These are phyloP conservation scores for Actinopyga echinites DNA, from an alignment of 53 echinoderm and acorn worm genomes.

Conservation along the genomic window DNA sequence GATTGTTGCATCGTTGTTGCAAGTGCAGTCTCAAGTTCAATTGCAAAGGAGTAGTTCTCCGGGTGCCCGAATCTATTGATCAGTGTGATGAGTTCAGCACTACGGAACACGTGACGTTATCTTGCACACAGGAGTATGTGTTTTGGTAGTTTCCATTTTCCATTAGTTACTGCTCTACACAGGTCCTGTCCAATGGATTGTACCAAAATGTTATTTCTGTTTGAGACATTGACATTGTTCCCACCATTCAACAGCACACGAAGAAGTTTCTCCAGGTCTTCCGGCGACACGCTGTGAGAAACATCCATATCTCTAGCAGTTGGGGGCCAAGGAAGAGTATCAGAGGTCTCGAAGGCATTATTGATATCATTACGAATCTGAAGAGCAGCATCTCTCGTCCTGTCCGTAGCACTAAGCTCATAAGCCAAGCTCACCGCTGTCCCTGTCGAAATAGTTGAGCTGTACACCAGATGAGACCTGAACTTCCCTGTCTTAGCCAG, in stretches of 20 bases:
- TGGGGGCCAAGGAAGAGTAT: constrained; percentile 24
- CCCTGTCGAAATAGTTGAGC: not conserved
- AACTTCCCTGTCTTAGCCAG: not conserved
- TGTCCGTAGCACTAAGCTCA: constrained; percentile 25
- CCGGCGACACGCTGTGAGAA: constrained; percentile 34
- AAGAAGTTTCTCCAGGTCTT: constrained; percentile 11
- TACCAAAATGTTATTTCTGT: constrained; percentile 21
- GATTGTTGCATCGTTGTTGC: constrained; percentile 43
- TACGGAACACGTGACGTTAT: constrained; percentile 63
- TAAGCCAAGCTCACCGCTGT: constrained; percentile 54
- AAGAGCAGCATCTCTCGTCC: constrained; percentile 30
- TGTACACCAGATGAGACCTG: constrained; percentile 43
- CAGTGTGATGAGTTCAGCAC: constrained; percentile 56
- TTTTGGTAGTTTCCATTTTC: constrained; percentile 66
- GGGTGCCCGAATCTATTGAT: constrained; percentile 64
- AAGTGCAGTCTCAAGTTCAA: constrained; percentile 66
- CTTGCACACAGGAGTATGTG: constrained; percentile 62
- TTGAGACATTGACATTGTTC: not conserved
- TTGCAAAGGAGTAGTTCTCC: constrained; percentile 52
- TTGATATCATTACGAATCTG: constrained; percentile 20
- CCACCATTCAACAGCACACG: constrained; percentile 12
- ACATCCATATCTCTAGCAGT: constrained; percentile 30
- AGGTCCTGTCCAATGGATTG: constrained; percentile 63
- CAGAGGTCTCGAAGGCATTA: constrained; percentile 42
- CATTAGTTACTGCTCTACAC: constrained; percentile 54